Evolutionary conservation across 2,113 vertebrate species (phyloP).

Genomic region (Centropus unirufus): DNA sequence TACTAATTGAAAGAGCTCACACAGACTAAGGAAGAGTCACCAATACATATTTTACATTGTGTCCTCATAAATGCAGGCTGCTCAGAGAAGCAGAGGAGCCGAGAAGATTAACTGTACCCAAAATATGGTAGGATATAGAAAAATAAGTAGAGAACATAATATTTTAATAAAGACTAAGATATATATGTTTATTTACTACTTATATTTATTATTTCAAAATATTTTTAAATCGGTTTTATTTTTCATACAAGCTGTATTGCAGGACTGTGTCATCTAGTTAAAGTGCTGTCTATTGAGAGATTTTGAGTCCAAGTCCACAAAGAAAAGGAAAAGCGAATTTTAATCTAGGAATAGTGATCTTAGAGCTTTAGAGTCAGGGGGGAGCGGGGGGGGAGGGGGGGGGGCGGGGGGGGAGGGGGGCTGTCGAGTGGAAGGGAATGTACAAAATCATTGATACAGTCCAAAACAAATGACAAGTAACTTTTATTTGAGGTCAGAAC

Average conservation of each 20-base stretch:
- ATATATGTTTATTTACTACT: no score
- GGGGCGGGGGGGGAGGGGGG: no score
- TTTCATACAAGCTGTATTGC: background rate
- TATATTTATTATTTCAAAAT: no score
- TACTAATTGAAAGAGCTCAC: background rate
- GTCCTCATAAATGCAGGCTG: background rate
- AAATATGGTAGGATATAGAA: background rate
- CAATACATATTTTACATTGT: background rate
- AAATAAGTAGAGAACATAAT: background rate
- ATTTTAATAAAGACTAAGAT: no score
- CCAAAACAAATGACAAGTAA: background rate
- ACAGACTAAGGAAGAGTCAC: background rate
- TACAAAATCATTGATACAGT: background rate
- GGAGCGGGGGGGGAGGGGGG: no score
- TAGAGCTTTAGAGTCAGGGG: background rate
- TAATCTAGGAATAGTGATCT: background rate
- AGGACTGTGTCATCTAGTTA: background rate
- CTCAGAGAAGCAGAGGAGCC: background rate
- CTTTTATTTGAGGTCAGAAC: background rate
- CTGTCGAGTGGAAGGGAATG: fast-evolving
- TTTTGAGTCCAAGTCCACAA: background rate
- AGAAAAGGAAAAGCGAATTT: background rate
- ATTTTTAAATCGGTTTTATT: background rate
- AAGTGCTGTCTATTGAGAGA: background rate
- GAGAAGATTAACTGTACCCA: background rate